Conservation (phyloP, 2,113 vertebrate species). For the Oreochromis aureus region DNA sequence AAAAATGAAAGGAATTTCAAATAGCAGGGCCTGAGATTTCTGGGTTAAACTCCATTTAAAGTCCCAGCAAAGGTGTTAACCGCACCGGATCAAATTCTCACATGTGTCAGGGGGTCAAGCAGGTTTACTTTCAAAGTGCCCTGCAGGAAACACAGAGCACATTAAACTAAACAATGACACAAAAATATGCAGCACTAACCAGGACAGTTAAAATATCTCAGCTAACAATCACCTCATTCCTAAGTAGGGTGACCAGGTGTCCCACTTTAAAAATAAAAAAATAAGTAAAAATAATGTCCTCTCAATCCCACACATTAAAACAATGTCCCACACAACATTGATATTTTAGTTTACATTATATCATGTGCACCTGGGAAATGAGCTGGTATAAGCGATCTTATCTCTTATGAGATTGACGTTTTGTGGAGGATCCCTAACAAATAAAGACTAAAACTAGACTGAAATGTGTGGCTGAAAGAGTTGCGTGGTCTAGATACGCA, state of each 20-base stretch:
- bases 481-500: not conserved
- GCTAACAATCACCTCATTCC: not conserved
- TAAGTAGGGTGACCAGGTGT: not conserved
- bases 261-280: not conserved
- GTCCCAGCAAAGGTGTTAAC: not conserved
- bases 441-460: not conserved
- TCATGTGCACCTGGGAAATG: not conserved
- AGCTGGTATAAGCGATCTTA: rapidly evolving
- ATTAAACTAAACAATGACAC: not conserved
- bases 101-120: not conserved
- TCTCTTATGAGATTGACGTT: not conserved
- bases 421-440: not conserved
- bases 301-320: not conserved
- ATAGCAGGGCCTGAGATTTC: not conserved
- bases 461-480: not conserved
- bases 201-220: not conserved
- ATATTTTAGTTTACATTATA: not conserved
- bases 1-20: conserved; percentile 30
- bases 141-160: not conserved
- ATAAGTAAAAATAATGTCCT: not conserved
- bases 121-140: not conserved
- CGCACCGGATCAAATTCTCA: not conserved
- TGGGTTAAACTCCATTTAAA: not conserved
- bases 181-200: not conserved
- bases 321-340: not conserved